Evolutionary conservation across 2,888 invertebrate species (phyloP), one percentile per base, ranked within the genome.

Genomic region (Drosophila aldrichi): DNA sequence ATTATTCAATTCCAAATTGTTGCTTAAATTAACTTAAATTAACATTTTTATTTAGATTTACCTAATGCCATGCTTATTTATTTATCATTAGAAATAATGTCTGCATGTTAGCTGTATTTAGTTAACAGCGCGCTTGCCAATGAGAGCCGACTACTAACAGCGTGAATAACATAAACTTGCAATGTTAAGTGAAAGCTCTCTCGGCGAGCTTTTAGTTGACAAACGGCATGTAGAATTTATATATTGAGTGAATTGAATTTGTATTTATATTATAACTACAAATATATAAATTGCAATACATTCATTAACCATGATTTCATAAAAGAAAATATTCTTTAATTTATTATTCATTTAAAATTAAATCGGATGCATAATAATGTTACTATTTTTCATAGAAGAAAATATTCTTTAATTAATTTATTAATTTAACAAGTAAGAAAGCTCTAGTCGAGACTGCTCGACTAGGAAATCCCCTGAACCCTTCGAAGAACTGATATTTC

Each of bases 101-200:
- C 49, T 36, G n/a, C 25, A 4, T 6, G 1, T 6, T 46, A 36
- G 0, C 0, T 25, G 18, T 6, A 22, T 16, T 14, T 10, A 2
- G 1, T 41, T n/a, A 20, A 41, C 10, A 1, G 8, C 10, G 12
- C 10, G 10, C 5, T 62, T 64, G 41, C 22, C 10, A 65, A 46
- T 32, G 7, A 4, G 34, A 49, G 70, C 40, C 18, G 56, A 2
- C 56, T 59, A 29, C 69, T 78, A 69, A 34, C 54, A 63, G 43
- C 9, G 2, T 3, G 0, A n/a, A 20, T 66, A 70, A 62, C 65
- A 75, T 16, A 6, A 14, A 1, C 7, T 6, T 6, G 3, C 0
- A 25, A 48, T 77, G 79, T 63, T 62, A 79, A 40, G 2, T 14
- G 1, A 73, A 73, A 66, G 66, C 57, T 66, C 36, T 1, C 14